Base-by-base conservation (phyloP, 1,140 invertebrate genomes). In the Scaptomyza hsui region DNA sequence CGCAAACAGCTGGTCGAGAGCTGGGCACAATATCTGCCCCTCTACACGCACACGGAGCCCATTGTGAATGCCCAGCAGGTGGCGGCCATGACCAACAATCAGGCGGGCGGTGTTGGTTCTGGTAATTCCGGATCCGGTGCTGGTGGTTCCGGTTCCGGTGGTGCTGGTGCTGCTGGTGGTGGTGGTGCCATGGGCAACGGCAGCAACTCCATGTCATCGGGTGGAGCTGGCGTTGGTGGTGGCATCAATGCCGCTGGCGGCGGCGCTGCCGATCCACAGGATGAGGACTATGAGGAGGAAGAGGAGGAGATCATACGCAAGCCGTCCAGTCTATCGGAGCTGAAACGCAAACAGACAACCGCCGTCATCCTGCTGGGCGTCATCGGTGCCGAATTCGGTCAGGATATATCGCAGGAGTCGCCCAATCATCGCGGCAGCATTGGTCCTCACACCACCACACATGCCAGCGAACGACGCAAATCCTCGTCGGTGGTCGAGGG, bases 341-440 rank as follows among this genome's bases (percentile, higher is more conserved):
- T 98, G 32, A 97, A 98, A 68, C 93, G 98, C 7, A 99, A 99
- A 83, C 98, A 99, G 92, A 98, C 98, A 0, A 99, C 98, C 0
- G 97, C 99, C 0, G 97, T 99, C 0, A 97, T 99, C 0, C 92
- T 99, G 37, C 91, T 99, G 16, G 98, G 98, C 0, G 98, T 99
- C 0, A 98, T 99, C 57, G 99, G 99, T 0, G 97, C 98, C 0
- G 98, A 99, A 92, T 99, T 99, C 92, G 98, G 98, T 0, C 97
- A 98, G 89, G 98, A 97, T 81, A 95, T 97, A 44, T 94, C 94
- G 10, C 94, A 94, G 15, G 94, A 94, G 74, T 94, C 94, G 92
- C 90, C 90, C 48, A 90, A 90, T 16, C 75, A 81, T 61, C 79
- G 83, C 5, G 85, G 75, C 42, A 80, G 79, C 55, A 85, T 92